Percentiles rank a stretch among this genome's conserved stretches.
These are phyloP conservation scores for Thymelicus sylvestris DNA, from an alignment of 2,888 invertebrate genomes.

Conservation along the genomic window DNA sequence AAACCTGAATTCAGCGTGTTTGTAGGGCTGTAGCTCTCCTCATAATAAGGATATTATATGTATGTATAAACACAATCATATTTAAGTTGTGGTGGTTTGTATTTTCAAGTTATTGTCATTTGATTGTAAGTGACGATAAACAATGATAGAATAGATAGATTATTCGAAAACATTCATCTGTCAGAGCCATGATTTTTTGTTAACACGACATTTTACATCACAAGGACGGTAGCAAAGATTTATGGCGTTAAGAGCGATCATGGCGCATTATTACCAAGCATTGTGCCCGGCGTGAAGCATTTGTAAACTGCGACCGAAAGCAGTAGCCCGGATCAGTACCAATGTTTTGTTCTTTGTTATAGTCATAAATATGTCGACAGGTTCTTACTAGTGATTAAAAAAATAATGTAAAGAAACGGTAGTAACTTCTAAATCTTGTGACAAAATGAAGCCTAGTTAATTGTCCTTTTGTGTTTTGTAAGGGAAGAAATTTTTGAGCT, in stretches of 20 bases:
- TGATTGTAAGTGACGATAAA: slow-evolving; percentile 18
- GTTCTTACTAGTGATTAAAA: slow-evolving; percentile 53
- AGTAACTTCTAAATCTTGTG: slow-evolving; percentile 44
- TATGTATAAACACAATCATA: too few relatives aligned
- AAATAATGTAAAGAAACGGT: slow-evolving; percentile 45
- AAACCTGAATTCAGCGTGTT: too few relatives aligned
- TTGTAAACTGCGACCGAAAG: slow-evolving; percentile 49
- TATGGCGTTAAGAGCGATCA: slow-evolving; percentile 78
- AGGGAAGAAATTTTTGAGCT: background rate
- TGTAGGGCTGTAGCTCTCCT: too few relatives aligned
- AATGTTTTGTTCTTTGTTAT: slow-evolving; percentile 68
- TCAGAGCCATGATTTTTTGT: slow-evolving; percentile 22
- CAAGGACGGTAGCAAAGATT: slow-evolving; percentile 64
- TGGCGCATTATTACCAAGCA: slow-evolving; percentile 76
- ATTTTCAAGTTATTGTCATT: too few relatives aligned
- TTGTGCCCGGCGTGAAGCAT: slow-evolving; percentile 76
- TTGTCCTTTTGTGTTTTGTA: background rate
- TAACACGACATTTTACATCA: slow-evolving; percentile 35
- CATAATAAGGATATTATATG: too few relatives aligned
- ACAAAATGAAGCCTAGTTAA: background rate
- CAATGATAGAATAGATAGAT: slow-evolving; percentile 17
- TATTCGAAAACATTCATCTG: slow-evolving; percentile 15
- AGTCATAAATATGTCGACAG: slow-evolving; percentile 80
- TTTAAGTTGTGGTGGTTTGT: too few relatives aligned
- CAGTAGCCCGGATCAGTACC: slow-evolving; percentile 20